Percentiles rank a stretch among this genome's conserved stretches.
phyloP scores from a whole-genome alignment of 2,113 vertebrate genomes.

The Gorsachius goisagi region DNA sequence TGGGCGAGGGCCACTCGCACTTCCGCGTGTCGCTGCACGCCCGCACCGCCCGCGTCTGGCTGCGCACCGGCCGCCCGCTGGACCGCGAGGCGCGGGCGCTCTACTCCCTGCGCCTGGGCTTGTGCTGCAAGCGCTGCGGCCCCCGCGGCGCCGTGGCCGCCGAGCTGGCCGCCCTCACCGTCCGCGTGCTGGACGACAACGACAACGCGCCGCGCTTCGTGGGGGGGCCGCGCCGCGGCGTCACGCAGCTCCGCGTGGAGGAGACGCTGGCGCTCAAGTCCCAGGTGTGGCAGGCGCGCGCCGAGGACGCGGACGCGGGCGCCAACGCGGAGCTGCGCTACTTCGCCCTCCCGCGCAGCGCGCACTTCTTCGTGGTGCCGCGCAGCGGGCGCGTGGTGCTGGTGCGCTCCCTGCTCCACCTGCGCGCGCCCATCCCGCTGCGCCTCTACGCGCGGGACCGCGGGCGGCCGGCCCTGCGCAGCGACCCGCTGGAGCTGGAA shows the following conservation, averaged over 20 bases:
- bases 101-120: constrained; percentile 76
- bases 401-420: constrained; percentile 85
- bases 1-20: constrained; percentile 78
- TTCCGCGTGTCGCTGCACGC: constrained; percentile 83
- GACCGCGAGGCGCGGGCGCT: constrained; percentile 81
- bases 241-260: constrained; percentile 76
- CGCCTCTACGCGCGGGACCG: constrained; percentile 82
- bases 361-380: constrained; percentile 86
- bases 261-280: constrained; percentile 82
- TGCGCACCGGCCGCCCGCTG: constrained; percentile 79
- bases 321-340: constrained; percentile 86
- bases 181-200: constrained; percentile 87
- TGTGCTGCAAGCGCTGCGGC: constrained; percentile 75
- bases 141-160: constrained; percentile 17
- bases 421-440: constrained; percentile 76
- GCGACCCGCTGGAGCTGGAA: constrained; percentile 75
- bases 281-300: constrained; percentile 76
- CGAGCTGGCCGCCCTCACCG: constrained; percentile 77
- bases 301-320: constrained; percentile 81
- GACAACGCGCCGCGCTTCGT: constrained; percentile 83
- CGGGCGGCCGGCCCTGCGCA: constrained; percentile 81
- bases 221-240: neutral
- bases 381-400: constrained; percentile 86
- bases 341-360: constrained; percentile 79
- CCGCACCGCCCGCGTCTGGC: constrained; percentile 77